Percentiles rank a stretch among this genome's conserved stretches.
These are phyloP conservation scores for Neodiprion lecontei DNA, from an alignment of 1,140 invertebrate genomes.

Conservation along the genomic window DNA sequence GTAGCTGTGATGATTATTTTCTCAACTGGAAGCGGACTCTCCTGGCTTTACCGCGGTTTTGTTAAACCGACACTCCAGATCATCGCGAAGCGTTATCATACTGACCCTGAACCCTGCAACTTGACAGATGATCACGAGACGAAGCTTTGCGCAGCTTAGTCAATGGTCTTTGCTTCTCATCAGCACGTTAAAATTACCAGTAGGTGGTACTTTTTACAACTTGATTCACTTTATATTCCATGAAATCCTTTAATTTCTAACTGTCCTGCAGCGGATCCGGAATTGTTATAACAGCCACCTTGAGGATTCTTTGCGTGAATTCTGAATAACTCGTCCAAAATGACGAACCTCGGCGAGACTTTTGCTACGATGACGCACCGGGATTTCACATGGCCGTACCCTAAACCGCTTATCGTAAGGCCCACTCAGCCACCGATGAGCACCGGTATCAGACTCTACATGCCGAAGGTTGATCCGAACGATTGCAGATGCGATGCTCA, in stretches of 20 bases:
- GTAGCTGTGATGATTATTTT: slow-evolving; percentile 34
- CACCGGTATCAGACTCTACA: slow-evolving; percentile 47
- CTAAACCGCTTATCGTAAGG: slow-evolving; percentile 61
- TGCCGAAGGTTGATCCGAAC: slow-evolving; percentile 27
- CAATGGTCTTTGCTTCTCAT: background rate
- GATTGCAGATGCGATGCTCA: slow-evolving; percentile 39
- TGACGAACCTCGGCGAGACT: slow-evolving; percentile 37
- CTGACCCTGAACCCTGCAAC: background rate
- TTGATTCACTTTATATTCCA: no score
- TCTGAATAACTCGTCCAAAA: slow-evolving; percentile 22
- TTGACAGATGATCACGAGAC: slow-evolving; percentile 5
- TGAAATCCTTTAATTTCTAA: no score
- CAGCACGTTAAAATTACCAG: no score
- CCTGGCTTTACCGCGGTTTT: slow-evolving; percentile 26
- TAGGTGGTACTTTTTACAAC: no score
- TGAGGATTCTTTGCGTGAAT: background rate
- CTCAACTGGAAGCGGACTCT: slow-evolving; percentile 28
- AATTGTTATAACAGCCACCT: no score
- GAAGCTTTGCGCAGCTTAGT: slow-evolving; percentile 1
- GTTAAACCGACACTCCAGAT: background rate
- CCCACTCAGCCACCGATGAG: slow-evolving; percentile 32
- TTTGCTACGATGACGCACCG: slow-evolving; percentile 58
- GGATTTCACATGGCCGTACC: slow-evolving; percentile 66
- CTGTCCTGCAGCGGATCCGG: no score
- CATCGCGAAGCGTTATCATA: background rate